These are phyloP conservation scores for Eremobia ochroleuca DNA, from an alignment of 2,888 invertebrate species.

Conservation along the genomic window DNA sequence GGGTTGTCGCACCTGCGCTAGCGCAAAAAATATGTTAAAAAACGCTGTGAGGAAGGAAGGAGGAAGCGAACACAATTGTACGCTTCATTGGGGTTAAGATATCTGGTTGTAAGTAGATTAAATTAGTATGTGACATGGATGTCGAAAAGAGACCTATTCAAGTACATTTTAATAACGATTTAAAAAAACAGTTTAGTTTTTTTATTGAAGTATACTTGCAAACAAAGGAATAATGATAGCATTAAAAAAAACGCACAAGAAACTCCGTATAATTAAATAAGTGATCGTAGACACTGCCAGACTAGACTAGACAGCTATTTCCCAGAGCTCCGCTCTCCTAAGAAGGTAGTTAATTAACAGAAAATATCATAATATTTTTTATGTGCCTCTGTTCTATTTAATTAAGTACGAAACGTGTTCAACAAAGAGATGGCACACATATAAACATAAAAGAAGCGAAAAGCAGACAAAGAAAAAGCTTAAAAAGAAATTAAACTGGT, in stretches of 20 bases:
- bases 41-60: slow-evolving; percentile 73
- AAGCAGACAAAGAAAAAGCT: slow-evolving; percentile 33
- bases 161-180: too few species aligned
- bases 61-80: slow-evolving; percentile 69
- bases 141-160: too few species aligned
- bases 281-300: too few species aligned
- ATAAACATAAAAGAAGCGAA: slow-evolving; percentile 31
- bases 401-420: slow-evolving; percentile 15
- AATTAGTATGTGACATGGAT: slow-evolving; percentile 33
- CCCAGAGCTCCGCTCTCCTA: background rate
- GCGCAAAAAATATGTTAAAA: slow-evolving; percentile 74
- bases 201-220: background rate
- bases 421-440: slow-evolving; percentile 12
- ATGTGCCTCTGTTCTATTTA: slow-evolving; percentile 3
- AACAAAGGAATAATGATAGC: background rate
- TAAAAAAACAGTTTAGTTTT: background rate
- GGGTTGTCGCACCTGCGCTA: slow-evolving; percentile 86
- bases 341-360: slow-evolving; percentile 21
- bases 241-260: background rate
- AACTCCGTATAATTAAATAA: background rate
- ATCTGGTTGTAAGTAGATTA: slow-evolving; percentile 33
- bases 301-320: too few species aligned
- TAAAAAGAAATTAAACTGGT: slow-evolving; percentile 59
- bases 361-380: slow-evolving; percentile 3
- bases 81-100: slow-evolving; percentile 36